Conservation (phyloP, 2,797 vertebrate genomes). For the Heteromormyrus szaboi region DNA sequence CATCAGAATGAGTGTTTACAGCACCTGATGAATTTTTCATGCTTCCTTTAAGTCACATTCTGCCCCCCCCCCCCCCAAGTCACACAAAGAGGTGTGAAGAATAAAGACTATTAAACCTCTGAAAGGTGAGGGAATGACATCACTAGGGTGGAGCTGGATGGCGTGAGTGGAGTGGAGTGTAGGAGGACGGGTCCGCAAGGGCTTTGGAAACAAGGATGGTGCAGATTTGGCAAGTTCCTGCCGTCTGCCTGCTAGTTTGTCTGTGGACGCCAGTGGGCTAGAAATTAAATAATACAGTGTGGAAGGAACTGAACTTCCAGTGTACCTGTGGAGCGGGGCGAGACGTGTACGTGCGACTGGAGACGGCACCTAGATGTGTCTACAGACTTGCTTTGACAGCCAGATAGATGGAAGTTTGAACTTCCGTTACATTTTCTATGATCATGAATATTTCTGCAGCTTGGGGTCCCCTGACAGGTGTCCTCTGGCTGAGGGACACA, state of each 20-base stretch:
- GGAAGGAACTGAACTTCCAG: not conserved
- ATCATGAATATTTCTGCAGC: not conserved
- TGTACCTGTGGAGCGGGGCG: not conserved
- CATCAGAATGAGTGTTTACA: conserved; percentile 5
- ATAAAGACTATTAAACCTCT: conserved; percentile 16
- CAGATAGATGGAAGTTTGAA: not conserved
- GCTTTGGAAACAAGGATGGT: not conserved
- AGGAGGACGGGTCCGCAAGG: not conserved
- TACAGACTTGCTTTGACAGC: not conserved
- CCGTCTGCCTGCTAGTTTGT: not conserved
- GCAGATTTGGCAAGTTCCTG: not conserved
- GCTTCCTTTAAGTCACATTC: conserved; percentile 10
- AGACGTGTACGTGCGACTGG: not conserved
- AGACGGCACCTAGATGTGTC: not conserved
- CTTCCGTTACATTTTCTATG: not conserved
- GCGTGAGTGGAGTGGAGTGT: not conserved
- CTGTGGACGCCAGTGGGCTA: not conserved
- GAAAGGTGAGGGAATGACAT: conserved; percentile 10
- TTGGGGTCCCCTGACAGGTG: not conserved
- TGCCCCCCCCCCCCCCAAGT: not conserved
- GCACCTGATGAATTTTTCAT: conserved; percentile 16
- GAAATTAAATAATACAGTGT: not conserved
- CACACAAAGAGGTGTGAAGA: conserved; percentile 10
- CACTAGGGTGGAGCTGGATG: not conserved
- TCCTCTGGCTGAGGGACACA: not conserved